phyloP scores from a whole-genome alignment of 2,888 invertebrate genomes.

The Drosophila prostipennis region DNA sequence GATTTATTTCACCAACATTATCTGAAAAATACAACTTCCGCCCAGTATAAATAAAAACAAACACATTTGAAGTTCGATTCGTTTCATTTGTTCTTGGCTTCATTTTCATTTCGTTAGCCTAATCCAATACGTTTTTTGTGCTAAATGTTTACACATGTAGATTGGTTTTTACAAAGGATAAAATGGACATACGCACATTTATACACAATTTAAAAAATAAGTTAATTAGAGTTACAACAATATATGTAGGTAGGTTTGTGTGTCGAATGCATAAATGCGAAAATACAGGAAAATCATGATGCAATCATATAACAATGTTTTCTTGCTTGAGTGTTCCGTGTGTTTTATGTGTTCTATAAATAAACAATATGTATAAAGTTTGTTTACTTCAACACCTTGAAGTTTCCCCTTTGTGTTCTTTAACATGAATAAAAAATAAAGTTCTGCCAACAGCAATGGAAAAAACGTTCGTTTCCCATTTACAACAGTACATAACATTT shows the following conservation, averaged over 20 bases:
- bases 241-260: conserved; percentile 52
- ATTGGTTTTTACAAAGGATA: conserved; percentile 60
- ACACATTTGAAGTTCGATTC: conserved; percentile 24
- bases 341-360: conserved; percentile 44
- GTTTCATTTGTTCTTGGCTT: conserved; percentile 29
- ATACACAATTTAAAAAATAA: conserved; percentile 71
- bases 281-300: conserved; percentile 64
- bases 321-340: conserved; percentile 17
- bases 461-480: conserved; percentile 34
- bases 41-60: conserved; percentile 4
- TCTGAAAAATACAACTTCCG: background rate
- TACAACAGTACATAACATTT: conserved; percentile 62
- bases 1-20: background rate
- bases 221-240: conserved; percentile 64
- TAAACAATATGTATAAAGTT: conserved; percentile 51
- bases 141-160: conserved; percentile 29
- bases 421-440: conserved; percentile 77
- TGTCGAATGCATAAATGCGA: conserved; percentile 78
- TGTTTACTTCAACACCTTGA: conserved; percentile 20
- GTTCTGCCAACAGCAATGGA: conserved; percentile 52
- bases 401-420: conserved; percentile 39
- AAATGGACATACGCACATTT: conserved; percentile 74
- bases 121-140: conserved; percentile 24
- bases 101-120: conserved; percentile 8
- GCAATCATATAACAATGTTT: conserved; percentile 18